Evolutionary conservation across 1,140 invertebrate species (phyloP).

Genomic region (Apis laboriosa): DNA sequence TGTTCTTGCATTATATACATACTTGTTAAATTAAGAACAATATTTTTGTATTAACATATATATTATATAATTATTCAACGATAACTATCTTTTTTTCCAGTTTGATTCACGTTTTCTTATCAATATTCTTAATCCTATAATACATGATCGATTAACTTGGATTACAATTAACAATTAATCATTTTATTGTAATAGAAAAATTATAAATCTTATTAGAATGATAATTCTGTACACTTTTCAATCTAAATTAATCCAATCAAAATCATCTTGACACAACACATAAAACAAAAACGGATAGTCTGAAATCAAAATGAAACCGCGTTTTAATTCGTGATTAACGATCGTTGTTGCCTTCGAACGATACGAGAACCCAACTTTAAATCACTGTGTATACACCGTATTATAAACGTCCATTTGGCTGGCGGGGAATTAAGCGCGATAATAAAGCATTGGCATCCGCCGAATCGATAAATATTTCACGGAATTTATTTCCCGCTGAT

Average conservation of each 20-base stretch:
- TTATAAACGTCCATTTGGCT: background rate
- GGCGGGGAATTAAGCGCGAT: constrained; percentile 21
- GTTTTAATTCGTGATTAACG: background rate
- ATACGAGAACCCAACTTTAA: background rate
- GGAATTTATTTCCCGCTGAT: background rate
- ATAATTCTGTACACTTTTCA: no score
- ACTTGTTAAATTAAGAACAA: no score
- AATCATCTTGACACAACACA: background rate
- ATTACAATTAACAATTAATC: no score
- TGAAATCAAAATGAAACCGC: background rate
- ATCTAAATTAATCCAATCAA: background rate
- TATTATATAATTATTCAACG: no score
- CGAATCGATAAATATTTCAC: background rate
- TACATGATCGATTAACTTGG: no score
- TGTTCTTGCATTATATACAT: no score
- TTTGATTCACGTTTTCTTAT: no score
- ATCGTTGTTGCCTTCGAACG: background rate
- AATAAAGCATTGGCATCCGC: background rate
- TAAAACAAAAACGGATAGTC: background rate
- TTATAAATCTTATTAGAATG: no score
- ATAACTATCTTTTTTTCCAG: no score
- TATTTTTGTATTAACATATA: no score
- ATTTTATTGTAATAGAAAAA: no score
- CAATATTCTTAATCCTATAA: no score
- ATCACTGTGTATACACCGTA: background rate